Evolutionary conservation across 2,113 vertebrate species (phyloP), one percentile per base, ranked within the genome.

Genomic region (Craseonycteris thonglongyai): DNA sequence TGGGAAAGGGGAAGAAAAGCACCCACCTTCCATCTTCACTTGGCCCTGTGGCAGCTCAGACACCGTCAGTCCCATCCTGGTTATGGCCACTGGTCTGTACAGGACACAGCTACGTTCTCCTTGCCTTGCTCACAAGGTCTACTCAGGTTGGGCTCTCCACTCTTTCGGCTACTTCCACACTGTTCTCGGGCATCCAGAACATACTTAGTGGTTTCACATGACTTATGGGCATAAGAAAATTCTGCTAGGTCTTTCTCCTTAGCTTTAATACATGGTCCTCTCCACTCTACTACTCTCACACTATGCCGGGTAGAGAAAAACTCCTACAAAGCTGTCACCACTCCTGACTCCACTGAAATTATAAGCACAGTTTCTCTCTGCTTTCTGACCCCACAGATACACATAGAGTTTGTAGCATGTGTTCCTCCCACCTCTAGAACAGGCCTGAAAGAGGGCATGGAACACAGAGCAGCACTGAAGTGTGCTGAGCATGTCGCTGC

Each of bases 21-120:
- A 33, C 45, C 54, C 28, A 19, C 24, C 61, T 63, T 47, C 45
- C 7, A 24, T 6, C 40, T 76, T 68, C 28, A 51, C 9, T 7
- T 45, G 35, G 6, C 8, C 33, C 40, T 56, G 22, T 42, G 59
- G 19, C 88, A 68, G 9, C 66, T 7, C n/a, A 42, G 42, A 33
- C 40, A 26, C 28, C 28, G 6, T 21, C n/a, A 12, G 2, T 7
- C 14, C 14, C 38, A 6, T 13, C 35, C 40, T 21, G 35, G 54
- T 68, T 26, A 49, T 19, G n/a, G 35, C 8, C 47, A 16, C 35
- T 35, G 38, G 0, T 19, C 30, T 2, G 0, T 8, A 40, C 0
- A 65, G 38, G 74, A 47, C 22, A 75, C 75, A 81, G 28, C 13
- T 42, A 4, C 65, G 7, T 28, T 18, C 38, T 30, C 38, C 58